Conservation (phyloP, 2,113 vertebrate genomes). For the Serilophus lunatus region DNA sequence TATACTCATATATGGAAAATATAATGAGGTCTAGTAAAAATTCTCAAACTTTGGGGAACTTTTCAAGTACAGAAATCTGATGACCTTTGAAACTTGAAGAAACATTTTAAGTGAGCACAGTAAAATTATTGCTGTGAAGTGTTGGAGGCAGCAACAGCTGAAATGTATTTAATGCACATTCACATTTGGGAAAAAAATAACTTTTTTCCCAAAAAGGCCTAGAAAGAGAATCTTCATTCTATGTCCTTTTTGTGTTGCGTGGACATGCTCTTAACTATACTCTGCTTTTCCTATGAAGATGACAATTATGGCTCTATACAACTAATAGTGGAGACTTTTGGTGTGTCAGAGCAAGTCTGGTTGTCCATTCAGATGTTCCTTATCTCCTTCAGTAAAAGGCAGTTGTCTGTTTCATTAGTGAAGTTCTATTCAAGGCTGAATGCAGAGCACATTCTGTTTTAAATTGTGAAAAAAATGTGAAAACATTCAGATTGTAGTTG, state of each 20-base stretch:
- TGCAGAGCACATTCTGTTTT: neutral
- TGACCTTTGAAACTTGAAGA: conserved; percentile 8
- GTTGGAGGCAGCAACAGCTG: neutral
- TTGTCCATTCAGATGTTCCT: neutral
- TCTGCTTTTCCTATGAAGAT: neutral
- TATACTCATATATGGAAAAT: neutral
- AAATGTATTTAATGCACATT: neutral
- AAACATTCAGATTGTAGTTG: no score
- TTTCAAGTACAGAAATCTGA: neutral
- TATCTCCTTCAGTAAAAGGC: neutral
- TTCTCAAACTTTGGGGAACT: neutral
- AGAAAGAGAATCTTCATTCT: neutral
- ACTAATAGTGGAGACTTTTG: neutral
- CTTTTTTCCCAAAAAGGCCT: no score
- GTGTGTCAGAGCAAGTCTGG: neutral
- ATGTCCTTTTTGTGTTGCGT: neutral
- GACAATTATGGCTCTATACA: neutral
- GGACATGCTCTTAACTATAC: neutral
- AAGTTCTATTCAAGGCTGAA: neutral
- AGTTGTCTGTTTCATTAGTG: neutral
- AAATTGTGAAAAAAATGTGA: neutral
- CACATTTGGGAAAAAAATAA: neutral
- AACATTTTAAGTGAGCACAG: neutral
- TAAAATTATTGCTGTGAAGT: neutral
- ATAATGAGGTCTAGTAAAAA: conserved; percentile 24